phyloP scores from a whole-genome alignment of 2,888 invertebrate species.

The Calephelis perditalis region DNA sequence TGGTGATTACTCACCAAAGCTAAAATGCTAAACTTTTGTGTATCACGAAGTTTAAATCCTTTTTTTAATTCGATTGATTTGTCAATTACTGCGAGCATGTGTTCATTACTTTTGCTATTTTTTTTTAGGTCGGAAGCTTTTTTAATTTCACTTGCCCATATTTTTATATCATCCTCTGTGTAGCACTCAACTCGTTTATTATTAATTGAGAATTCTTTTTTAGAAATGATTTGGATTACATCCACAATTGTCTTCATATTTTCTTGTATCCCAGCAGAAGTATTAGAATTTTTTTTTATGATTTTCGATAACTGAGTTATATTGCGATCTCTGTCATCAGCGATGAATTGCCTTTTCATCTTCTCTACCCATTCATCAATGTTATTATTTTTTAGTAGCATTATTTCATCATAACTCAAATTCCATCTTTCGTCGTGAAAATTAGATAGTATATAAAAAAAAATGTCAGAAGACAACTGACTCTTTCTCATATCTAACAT shows the following conservation, averaged over 20 bases:
- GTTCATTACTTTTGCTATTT: conserved; percentile 1
- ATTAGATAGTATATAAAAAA: conserved; percentile 12
- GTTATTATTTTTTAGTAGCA: conserved; percentile 4
- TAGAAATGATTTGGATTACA: background rate
- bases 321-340: conserved; percentile 5
- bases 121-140: background rate
- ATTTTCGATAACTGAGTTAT: conserved; percentile 1
- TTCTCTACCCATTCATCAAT: conserved; percentile 12
- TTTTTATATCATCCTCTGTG: conserved; percentile 15
- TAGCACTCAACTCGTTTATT: background rate
- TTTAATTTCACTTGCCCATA: background rate
- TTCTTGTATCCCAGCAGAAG: conserved; percentile 6
- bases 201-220: conserved; percentile 11
- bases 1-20: conserved; percentile 13
- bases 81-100: conserved; percentile 11
- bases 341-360: conserved; percentile 13
- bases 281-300: conserved; percentile 13
- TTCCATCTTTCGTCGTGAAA: conserved; percentile 17
- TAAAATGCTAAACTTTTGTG: conserved; percentile 13
- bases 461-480: background rate
- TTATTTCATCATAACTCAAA: conserved; percentile 10
- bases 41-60: conserved; percentile 16
- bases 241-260: background rate
- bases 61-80: conserved; percentile 17
- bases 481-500: conserved; percentile 7